Conservation (phyloP, 1,140 invertebrate species). For the Trachymyrmex septentrionalis region DNA sequence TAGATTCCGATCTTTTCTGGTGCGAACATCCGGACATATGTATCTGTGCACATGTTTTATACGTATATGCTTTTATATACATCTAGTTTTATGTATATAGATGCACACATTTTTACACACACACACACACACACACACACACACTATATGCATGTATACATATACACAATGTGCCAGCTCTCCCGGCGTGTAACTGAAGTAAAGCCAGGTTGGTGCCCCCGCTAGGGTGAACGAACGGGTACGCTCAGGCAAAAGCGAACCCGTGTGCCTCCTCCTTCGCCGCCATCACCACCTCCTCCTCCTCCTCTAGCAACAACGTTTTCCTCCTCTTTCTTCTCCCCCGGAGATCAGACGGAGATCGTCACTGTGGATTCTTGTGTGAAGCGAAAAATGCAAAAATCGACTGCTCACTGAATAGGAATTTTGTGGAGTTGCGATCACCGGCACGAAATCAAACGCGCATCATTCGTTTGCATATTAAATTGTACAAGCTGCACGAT, state of each 20-base stretch:
- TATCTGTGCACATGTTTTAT: background rate
- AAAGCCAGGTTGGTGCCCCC: conserved; percentile 87
- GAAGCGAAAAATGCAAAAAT: conserved; percentile 53
- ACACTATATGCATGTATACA: conserved; percentile 53
- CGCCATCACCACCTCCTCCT: conserved; percentile 72
- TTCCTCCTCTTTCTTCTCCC: conserved; percentile 68
- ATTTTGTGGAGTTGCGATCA: background rate
- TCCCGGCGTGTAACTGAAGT: conserved; percentile 85
- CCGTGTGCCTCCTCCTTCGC: conserved; percentile 82
- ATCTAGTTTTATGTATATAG: background rate
- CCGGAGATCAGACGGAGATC: conserved; percentile 60
- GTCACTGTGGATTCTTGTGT: conserved; percentile 63
- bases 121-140: too few species aligned
- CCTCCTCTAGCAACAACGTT: conserved; percentile 77
- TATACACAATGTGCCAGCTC: conserved; percentile 79
- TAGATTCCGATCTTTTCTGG: background rate
- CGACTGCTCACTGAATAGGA: background rate
- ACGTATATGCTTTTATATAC: background rate
- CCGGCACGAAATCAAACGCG: background rate
- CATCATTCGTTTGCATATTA: conserved; percentile 38
- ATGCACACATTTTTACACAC: background rate
- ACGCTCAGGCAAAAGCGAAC: conserved; percentile 83
- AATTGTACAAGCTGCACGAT: conserved; percentile 22
- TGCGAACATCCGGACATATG: background rate
- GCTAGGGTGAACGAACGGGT: conserved; percentile 87